phyloP scores from a whole-genome alignment of 2,888 invertebrate species.

The Eucriotettix oculatus region DNA sequence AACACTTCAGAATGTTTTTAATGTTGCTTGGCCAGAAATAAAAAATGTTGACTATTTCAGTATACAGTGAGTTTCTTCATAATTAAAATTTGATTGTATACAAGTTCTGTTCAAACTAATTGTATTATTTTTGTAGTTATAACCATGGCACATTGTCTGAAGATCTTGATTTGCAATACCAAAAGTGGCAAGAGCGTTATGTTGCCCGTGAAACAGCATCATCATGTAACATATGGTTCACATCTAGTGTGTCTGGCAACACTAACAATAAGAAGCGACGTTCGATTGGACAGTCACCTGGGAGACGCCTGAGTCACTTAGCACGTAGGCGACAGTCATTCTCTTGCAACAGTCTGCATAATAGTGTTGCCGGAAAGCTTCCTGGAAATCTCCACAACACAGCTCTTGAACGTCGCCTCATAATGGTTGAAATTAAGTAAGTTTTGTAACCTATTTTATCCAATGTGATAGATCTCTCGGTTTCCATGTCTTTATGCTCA shows the following conservation, averaged over 20 bases:
- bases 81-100: neutral
- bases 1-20: no score
- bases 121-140: conserved; percentile 37
- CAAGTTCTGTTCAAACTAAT: neutral
- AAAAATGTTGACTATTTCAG: no score
- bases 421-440: conserved; percentile 49
- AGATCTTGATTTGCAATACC: conserved; percentile 46
- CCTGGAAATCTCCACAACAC: conserved; percentile 24
- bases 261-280: conserved; percentile 22
- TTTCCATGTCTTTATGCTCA: no score
- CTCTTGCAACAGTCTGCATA: conserved; percentile 47
- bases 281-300: conserved; percentile 45
- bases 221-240: conserved; percentile 38
- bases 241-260: conserved; percentile 38
- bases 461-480: no score
- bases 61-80: conserved; percentile 36
- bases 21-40: no score
- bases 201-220: conserved; percentile 62
- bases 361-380: conserved; percentile 30
- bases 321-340: conserved; percentile 59
- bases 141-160: conserved; percentile 53
- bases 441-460: conserved; percentile 7
- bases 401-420: conserved; percentile 25
- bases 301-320: conserved; percentile 57
- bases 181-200: conserved; percentile 50